A percentile compares a stretch with the other conserved stretches of the same genome.
These are phyloP conservation scores for Stichodactyla helianthus DNA, from an alignment of 64 coral and sea anemone species.

Conservation along the genomic window DNA sequence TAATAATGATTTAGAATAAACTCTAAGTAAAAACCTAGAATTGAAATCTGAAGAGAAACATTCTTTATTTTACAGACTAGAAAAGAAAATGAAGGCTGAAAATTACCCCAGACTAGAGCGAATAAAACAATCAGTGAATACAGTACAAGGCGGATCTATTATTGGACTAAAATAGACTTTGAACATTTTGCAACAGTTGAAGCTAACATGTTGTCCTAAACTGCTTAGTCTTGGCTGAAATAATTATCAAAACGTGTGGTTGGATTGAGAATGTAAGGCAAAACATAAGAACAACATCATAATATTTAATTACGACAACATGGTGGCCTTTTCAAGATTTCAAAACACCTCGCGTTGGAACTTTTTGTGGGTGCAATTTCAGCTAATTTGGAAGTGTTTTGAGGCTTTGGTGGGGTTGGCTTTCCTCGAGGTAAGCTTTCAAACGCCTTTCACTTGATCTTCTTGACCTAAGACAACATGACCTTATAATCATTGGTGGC, in stretches of 20 bases:
- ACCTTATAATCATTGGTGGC: background rate
- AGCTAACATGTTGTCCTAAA: no score
- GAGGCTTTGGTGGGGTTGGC: background rate
- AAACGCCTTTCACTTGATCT: background rate
- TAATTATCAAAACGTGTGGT: constrained; percentile 2
- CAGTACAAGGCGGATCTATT: background rate
- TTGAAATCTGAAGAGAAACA: no score
- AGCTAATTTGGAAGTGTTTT: background rate
- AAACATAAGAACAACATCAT: background rate
- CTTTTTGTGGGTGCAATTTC: background rate
- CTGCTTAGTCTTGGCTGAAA: background rate
- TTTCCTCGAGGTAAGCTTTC: background rate
- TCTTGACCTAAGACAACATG: constrained; percentile 7
- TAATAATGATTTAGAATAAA: no score
- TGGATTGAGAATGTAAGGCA: background rate
- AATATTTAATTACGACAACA: constrained; percentile 9
- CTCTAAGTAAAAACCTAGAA: no score
- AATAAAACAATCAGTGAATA: no score
- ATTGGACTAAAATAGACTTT: background rate
- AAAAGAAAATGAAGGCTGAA: no score
- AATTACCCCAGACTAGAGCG: no score
- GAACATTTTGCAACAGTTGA: background rate
- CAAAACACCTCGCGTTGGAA: background rate
- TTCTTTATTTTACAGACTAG: no score
- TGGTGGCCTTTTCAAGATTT: background rate